Percentiles rank a stretch among this genome's conserved stretches.
These are phyloP conservation scores for Oikopleura dioica DNA, from an alignment of 23 tunicate species.

Conservation along the genomic window DNA sequence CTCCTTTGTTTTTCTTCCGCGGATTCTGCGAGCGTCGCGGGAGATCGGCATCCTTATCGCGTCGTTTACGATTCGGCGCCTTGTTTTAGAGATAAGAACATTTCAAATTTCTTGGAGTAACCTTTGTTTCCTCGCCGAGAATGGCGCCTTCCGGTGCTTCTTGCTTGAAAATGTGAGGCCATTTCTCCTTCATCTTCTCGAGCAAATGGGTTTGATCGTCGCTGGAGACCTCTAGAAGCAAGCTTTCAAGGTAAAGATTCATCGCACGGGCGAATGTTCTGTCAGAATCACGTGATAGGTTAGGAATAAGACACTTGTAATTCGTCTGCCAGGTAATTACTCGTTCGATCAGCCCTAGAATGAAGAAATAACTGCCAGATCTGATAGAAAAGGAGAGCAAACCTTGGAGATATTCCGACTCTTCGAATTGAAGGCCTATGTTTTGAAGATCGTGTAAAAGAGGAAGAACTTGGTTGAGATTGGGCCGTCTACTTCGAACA, in stretches of 20 bases:
- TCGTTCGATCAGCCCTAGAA: background rate
- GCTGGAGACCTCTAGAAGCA: background rate
- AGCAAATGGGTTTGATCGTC: background rate
- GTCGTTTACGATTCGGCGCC: too few relatives aligned
- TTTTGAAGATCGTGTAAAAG: background rate
- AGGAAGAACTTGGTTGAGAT: background rate
- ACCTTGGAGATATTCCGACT: background rate
- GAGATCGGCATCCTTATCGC: too few relatives aligned
- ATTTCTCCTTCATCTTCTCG: background rate
- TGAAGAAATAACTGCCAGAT: background rate
- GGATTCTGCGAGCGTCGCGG: too few relatives aligned
- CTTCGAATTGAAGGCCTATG: background rate
- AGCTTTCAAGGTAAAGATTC: background rate
- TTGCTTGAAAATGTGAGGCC: background rate
- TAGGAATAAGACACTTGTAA: background rate
- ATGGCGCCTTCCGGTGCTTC: background rate
- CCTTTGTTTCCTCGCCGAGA: too few relatives aligned
- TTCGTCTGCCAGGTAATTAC: background rate
- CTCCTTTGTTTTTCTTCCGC: too few relatives aligned
- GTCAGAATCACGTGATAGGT: background rate
- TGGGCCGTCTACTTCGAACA: background rate
- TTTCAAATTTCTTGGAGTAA: too few relatives aligned
- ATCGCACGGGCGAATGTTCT: background rate
- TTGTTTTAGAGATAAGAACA: too few relatives aligned
- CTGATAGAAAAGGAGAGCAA: background rate